phyloP scores from a whole-genome alignment of 2,113 vertebrate genomes.

The Nicator chloris region DNA sequence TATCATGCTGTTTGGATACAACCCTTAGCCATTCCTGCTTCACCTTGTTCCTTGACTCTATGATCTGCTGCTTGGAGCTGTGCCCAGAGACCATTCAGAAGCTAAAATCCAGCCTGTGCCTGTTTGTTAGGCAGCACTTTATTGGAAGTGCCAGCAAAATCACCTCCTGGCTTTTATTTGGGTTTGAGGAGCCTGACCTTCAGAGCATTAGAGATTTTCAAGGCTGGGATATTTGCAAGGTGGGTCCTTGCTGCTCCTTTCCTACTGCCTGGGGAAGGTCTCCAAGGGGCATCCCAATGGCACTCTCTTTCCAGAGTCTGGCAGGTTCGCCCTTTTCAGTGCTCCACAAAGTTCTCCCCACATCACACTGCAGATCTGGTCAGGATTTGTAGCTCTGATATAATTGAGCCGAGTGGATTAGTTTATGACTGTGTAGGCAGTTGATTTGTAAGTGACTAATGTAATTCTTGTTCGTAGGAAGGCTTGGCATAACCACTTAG shows the following conservation, averaged over 20 bases:
- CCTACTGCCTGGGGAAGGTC: background rate
- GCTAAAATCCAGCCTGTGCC: background rate
- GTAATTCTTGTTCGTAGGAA: slow-evolving; percentile 11
- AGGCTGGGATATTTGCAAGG: background rate
- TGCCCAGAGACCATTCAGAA: background rate
- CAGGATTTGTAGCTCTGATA: background rate
- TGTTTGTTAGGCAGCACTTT: background rate
- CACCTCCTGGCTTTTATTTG: background rate
- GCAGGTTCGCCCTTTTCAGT: background rate
- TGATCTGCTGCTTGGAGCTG: background rate
- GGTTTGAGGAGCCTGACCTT: background rate
- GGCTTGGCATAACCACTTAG: background rate
- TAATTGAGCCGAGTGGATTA: background rate
- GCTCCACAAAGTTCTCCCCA: background rate
- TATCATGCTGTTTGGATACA: background rate
- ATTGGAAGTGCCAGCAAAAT: background rate
- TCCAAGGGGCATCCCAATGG: background rate
- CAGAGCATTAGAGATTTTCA: background rate
- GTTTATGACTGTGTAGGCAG: background rate
- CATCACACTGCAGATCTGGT: background rate
- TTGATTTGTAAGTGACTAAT: background rate
- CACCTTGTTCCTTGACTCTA: background rate
- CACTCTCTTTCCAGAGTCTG: background rate
- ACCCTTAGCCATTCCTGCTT: background rate
- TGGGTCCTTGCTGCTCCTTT: background rate